Conservation (phyloP, 2,888 invertebrate genomes). For the Scaeva pyrastri region DNA sequence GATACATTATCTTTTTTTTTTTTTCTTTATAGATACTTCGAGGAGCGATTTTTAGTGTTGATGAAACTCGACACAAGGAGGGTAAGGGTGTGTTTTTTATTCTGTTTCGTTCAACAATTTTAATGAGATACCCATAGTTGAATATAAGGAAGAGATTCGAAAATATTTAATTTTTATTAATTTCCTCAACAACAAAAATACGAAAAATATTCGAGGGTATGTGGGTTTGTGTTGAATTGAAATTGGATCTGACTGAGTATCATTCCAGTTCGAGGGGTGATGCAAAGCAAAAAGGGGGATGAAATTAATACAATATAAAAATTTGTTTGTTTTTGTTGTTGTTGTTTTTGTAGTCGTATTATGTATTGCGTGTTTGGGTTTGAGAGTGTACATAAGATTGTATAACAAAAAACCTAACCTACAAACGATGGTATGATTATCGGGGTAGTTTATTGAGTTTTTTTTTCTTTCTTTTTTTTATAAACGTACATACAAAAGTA, state of each 20-base stretch:
- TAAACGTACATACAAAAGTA: no score
- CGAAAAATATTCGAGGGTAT: background rate
- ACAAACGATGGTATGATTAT: background rate
- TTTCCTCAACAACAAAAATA: slow-evolving; percentile 12
- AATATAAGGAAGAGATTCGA: slow-evolving; percentile 8
- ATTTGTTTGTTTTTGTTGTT: background rate
- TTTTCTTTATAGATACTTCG: background rate
- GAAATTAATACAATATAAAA: background rate
- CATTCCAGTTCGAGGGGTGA: background rate
- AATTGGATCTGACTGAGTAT: slow-evolving; percentile 11
- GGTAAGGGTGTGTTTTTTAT: slow-evolving; percentile 21
- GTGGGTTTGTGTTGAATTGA: background rate
- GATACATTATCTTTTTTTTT: slow-evolving; percentile 6
- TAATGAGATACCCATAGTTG: background rate
- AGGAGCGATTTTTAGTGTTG: slow-evolving; percentile 22
- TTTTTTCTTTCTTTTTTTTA: no score
- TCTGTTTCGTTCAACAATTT: no score
- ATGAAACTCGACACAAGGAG: background rate
- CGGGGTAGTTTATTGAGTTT: slow-evolving; percentile 20
- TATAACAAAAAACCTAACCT: no score
- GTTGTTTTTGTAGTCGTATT: background rate
- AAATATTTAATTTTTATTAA: slow-evolving; percentile 42
- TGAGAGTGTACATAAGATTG: background rate
- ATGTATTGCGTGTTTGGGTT: background rate
- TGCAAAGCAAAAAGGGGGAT: background rate